phyloP scores from a whole-genome alignment of 2,113 vertebrate genomes.

The Elaphurus davidianus region DNA sequence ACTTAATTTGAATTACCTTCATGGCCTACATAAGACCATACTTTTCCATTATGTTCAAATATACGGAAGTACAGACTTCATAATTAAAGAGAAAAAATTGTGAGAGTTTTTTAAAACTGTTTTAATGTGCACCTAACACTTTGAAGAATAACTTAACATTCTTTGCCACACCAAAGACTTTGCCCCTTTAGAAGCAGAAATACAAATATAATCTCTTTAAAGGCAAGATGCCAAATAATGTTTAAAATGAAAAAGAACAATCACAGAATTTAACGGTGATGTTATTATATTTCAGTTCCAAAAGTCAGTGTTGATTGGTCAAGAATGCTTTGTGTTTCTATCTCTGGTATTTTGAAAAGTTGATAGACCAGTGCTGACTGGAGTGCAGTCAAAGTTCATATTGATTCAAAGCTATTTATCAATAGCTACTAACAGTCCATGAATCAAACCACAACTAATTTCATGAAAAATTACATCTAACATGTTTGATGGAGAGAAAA shows the following conservation, averaged over 20 bases:
- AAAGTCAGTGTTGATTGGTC: background rate
- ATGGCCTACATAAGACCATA: background rate
- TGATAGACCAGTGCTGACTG: background rate
- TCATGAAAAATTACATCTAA: background rate
- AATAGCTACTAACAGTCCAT: background rate
- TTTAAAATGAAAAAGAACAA: background rate
- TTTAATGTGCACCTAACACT: background rate
- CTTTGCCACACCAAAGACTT: background rate
- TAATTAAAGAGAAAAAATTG: background rate
- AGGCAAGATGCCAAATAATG: background rate
- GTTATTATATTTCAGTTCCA: background rate
- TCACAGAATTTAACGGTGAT: background rate
- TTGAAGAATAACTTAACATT: background rate
- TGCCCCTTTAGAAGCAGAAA: background rate
- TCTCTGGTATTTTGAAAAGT: background rate
- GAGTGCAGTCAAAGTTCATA: background rate
- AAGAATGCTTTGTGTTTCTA: background rate
- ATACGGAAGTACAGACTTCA: background rate
- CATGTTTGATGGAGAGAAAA: background rate
- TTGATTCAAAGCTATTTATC: background rate
- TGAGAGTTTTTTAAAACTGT: background rate
- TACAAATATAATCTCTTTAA: background rate
- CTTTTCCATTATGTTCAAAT: background rate
- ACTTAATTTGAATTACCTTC: background rate
- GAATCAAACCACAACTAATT: background rate